Conservation (phyloP, 2,797 vertebrate genomes). For the Thalassophryne amazonica region DNA sequence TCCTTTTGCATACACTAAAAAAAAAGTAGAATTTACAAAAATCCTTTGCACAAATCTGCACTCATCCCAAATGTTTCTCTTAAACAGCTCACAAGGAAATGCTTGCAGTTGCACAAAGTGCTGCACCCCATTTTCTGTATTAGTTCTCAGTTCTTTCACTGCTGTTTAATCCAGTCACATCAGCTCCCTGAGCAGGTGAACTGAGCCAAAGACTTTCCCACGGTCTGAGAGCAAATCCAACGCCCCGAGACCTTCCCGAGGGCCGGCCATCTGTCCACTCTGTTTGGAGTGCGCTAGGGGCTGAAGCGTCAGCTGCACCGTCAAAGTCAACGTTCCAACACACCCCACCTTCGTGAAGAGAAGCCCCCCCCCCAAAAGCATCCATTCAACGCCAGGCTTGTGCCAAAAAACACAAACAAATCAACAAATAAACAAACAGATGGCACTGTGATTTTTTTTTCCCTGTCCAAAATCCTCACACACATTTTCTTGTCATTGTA, state of each 20-base stretch:
- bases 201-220: constrained; percentile 83
- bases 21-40: background rate
- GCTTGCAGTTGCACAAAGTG: constrained; percentile 17
- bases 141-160: constrained; percentile 62
- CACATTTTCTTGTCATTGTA: constrained; percentile 1
- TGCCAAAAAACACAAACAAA: constrained; percentile 61
- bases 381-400: constrained; percentile 52
- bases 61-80: constrained; percentile 1
- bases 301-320: constrained; percentile 78
- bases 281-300: constrained; percentile 77
- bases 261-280: constrained; percentile 82
- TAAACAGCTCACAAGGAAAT: constrained; percentile 9
- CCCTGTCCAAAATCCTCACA: constrained; percentile 11
- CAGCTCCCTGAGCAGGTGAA: constrained; percentile 79
- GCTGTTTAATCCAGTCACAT: constrained; percentile 76
- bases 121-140: constrained; percentile 17
- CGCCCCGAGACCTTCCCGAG: constrained; percentile 76
- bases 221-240: constrained; percentile 79
- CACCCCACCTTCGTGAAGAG: constrained; percentile 65
- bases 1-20: background rate
- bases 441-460: constrained; percentile 37
- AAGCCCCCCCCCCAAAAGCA: constrained; percentile 61
- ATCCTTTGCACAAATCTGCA: background rate
- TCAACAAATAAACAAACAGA: constrained; percentile 67
- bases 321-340: constrained; percentile 83